Evolutionary conservation across 1,140 invertebrate genomes (phyloP), one percentile per base, ranked within the genome.

Genomic region (Lanistes nyassanus): DNA sequence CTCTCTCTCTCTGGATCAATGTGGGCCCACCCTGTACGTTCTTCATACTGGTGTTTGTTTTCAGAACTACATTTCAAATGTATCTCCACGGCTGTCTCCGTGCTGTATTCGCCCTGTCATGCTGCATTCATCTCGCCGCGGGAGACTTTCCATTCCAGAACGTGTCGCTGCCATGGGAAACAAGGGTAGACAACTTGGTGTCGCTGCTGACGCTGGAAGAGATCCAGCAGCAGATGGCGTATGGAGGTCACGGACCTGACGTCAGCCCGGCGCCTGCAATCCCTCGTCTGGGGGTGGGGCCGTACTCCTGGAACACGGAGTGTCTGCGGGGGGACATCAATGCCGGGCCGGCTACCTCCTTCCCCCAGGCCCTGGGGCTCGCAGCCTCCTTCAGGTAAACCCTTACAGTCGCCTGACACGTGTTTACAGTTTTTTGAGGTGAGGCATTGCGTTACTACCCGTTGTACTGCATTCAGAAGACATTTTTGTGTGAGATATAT

Each of bases 311-410:
- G 85, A 81, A 84, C 58, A 88, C 85, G 0, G 87, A 89, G 77
- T 89, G 88, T 81, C 75, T 88, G 19, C 77, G 83, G 13, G 88
- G 88, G 11, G 85, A 85, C 66, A 82, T 69, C 16, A 29, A 60
- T 13, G 70, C 81, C 26, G 86, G 84, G 74, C 81, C 81, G 39
- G 81, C 86, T n/a, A 88, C 87, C 9, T 81, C 83, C 13, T 89
- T 88, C 76, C 86, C 87, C 87, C 83, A 86, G 68, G 78, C 87
- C 2, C 78, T 89, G 34, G 86, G 86, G 47, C 70, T 88, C 13
- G 86, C 86, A 21, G 87, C 88, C 13, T 75, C 86, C 13, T 89
- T 87, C 76, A 87, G 83, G 87, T 88, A 79, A 60, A 31, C 16
- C 42, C 42, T 47, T 47, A 16, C 42, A 47, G 42, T n/a, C 42